These are phyloP conservation scores for Caerostris darwini DNA, from an alignment of 1,140 invertebrate species.

Conservation along the genomic window DNA sequence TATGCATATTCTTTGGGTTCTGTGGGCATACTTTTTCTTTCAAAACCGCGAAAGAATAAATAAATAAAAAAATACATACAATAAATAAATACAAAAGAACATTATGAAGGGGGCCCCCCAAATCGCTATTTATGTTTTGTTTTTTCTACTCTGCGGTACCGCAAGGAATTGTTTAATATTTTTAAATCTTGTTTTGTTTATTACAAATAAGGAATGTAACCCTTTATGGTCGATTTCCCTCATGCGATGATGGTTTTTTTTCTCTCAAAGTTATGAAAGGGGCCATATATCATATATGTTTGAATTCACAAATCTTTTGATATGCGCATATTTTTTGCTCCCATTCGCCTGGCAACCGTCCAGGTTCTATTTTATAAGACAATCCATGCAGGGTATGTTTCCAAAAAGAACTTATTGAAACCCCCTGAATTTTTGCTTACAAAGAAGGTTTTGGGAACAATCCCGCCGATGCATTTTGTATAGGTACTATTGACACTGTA, in stretches of 20 bases:
- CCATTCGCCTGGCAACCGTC: constrained; percentile 1
- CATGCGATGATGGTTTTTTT: constrained; percentile 12
- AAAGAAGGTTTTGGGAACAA: constrained; percentile 40
- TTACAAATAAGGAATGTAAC: constrained; percentile 66
- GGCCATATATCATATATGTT: constrained; percentile 67
- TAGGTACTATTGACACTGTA: neutral
- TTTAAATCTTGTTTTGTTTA: constrained; percentile 62
- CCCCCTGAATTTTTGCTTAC: constrained; percentile 25
- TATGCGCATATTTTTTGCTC: constrained; percentile 67
- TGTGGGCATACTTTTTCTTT: constrained; percentile 27
- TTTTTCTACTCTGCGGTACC: constrained; percentile 8
- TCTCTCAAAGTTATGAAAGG: neutral
- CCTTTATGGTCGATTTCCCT: constrained; percentile 68
- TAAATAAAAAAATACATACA: neutral
- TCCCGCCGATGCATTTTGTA: neutral
- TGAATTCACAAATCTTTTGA: constrained; percentile 69
- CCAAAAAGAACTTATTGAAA: constrained; percentile 36
- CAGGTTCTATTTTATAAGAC: constrained; percentile 18
- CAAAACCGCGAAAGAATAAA: neutral
- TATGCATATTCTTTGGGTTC: constrained; percentile 55
- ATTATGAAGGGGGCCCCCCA: constrained; percentile 40
- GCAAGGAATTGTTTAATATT: constrained; percentile 30
- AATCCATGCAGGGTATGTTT: neutral
- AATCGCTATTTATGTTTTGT: constrained; percentile 43
- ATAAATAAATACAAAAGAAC: constrained; percentile 10